phyloP scores from a whole-genome alignment of 2,888 invertebrate species.

The Capitulum mitella region DNA sequence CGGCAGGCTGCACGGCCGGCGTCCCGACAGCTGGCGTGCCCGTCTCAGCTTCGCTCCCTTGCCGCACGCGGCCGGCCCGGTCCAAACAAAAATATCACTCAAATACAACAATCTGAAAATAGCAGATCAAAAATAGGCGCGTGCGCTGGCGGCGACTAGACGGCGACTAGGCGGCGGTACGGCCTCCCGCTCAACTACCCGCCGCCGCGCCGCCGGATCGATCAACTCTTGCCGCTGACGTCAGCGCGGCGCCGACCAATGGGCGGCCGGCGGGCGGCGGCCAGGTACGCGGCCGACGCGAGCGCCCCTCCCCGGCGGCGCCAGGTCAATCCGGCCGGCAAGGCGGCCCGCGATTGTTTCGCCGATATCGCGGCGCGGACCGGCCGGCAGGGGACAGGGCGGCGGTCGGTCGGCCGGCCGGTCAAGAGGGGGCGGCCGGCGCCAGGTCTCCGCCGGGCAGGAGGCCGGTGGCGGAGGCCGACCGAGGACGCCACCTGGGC shows the following conservation, averaged over 20 bases:
- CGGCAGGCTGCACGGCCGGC: background rate
- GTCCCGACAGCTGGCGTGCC: background rate
- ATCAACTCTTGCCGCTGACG: constrained; percentile 24
- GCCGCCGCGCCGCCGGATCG: background rate
- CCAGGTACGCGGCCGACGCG: background rate
- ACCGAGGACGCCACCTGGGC: too few relatives aligned
- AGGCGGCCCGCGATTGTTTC: too few relatives aligned
- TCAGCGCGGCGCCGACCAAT: constrained; percentile 6
- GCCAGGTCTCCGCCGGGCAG: too few relatives aligned
- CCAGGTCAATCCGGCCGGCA: background rate
- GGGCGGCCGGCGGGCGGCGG: constrained; percentile 12
- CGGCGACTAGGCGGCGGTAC: background rate
- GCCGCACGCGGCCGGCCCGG: background rate
- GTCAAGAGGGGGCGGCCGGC: too few relatives aligned
- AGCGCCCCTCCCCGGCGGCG: background rate
- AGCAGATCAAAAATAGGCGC: constrained; percentile 1
- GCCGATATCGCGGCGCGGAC: too few relatives aligned
- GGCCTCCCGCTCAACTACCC: constrained; percentile 1
- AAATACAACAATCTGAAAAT: constrained; percentile 17
- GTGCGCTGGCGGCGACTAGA: background rate
- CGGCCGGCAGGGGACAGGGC: too few relatives aligned
- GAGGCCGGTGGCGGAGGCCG: too few relatives aligned
- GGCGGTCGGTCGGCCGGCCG: too few relatives aligned
- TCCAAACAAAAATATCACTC: constrained; percentile 1
- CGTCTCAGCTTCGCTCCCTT: background rate